Evolutionary conservation across 2,797 vertebrate species (phyloP), one percentile per base, ranked within the genome.

Genomic region (Pangasius sanitwongsei): DNA sequence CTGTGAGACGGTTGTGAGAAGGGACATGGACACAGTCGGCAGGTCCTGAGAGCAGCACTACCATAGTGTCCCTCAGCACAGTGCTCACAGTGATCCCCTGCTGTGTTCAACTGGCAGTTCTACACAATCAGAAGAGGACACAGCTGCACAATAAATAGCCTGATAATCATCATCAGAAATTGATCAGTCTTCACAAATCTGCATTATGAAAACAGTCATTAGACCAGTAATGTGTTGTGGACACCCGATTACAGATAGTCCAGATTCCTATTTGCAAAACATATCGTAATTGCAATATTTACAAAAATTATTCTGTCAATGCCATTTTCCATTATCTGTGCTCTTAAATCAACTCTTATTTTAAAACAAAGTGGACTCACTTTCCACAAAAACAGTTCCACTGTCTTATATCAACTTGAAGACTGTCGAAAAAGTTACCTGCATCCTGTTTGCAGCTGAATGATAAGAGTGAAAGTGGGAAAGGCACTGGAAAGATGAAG

Each of bases 41-140:
- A 98, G 90, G 95, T 93, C 74, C 96, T 95, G 1, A 91, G 93
- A 87, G 90, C 87, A 28, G 97, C 94, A 1, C 95, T 95, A 89
- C 97, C 96, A 88, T 97, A 96, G 93, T 96, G 95, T 87, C 97
- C 97, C 23, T 97, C 96, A 92, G 94, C 95, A 92, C 98, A 98
- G 13, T 2, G 93, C 18, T 98, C 97, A 89, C 98, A 98, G 84
- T 93, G 94, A 6, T 97, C 94, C 6, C 97, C 97, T 0, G 90
- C 94, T 0, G 97, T 96, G 91, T 97, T 93, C 67, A 96, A 95
- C 88, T 93, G 95, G 93, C 98, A 98, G 89, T 96, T 96, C 98
- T 98, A 90, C 67, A 78, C 89, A 74, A 89, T 0, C 5, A 91
- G 20, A 55, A 86, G 53, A 61, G n/a, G 48, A 91, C 57, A 88